Evolutionary conservation across 1,140 invertebrate genomes (phyloP), one percentile per base, ranked within the genome.

Genomic region (Apolygus lucorum): DNA sequence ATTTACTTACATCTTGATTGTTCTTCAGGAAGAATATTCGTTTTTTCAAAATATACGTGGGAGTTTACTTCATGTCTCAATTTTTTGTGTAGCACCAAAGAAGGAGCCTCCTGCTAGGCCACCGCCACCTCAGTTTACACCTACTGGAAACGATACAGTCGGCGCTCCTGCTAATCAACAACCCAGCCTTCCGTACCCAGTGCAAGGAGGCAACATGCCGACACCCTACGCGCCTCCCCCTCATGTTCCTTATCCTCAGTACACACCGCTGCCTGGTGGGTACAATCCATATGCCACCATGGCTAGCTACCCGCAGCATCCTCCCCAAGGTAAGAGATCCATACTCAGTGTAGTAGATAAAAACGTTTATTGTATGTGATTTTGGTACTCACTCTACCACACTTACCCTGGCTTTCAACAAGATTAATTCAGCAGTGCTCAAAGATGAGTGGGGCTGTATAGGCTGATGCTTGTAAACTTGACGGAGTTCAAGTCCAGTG

Each of bases 271-370:
- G 87, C 92, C 91, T 1, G 81, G 86, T 69, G 83, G 88, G 28
- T 95, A 92, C 77, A 93, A 93, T 83, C 91, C 91, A 28, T 93
- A 93, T 78, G 89, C 87, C 70, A 90, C 88, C 67, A 87, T 90
- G 78, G 86, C 87, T 25, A 54, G 66, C 26, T 89, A 89, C 79
- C 86, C 88, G 73, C 78, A 82, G 75, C 85, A 78, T 71, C 13
- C 73, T 72, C 71, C 73, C 62, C 28, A 21, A 67, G 34, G 65
- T 42, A 26, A 25, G 22, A 49, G n/a, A 49, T 25, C 22, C 21
- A 2, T 4, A 42, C 17, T 4, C 34, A 42, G 17, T 42, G 17
- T 42, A 42, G 34, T 4, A 42, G 4, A 42, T 42, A 8, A 42
- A 8, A 8, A 8, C 4, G 34, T 42, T 42, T 4, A 42, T 17